Base-by-base conservation (phyloP, 2,888 invertebrate species). In the Limnephilus marmoratus region DNA sequence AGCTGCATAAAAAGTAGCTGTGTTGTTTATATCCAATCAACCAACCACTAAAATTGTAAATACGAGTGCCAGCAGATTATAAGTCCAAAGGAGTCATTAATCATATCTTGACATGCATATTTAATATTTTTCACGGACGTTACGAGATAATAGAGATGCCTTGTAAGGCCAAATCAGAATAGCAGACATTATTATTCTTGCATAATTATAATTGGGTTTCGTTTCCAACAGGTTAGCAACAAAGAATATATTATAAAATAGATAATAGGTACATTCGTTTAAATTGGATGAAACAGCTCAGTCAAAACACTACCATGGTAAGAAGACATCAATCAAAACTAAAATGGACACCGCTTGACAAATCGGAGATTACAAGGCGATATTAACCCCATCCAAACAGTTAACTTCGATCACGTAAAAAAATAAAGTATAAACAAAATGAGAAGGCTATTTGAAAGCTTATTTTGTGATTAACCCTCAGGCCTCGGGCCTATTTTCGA, bases 91-190 rank as follows among this genome's bases (percentile, higher is more conserved):
- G n/a, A n/a, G n/a, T 85, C 85, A 85, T 85, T 45, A 85, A 85
- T 85, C 85, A 85, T n/a, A 41, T 45, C n/a, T 85, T n/a, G 85
- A 85, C 85, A n/a, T 85, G 85, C 45, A 85, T 85, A 85, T 85
- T 85, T 85, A 18, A 34, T 31, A 82, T 34, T 31, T 82, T 83
- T 37, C 41, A 85, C 11, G 85, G 41, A 41, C 41, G 41, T 45
- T 85, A 7, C 24, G 12, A 85, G 41, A 85, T 85, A 85, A 85
- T 85, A 41, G 41, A 85, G 41, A 85, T 12, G 85, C 85, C 85
- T 37, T 85, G 41, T 41, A 85, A 29, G 85, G 85, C 24, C 11
- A 41, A 41, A 31, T n/a, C n/a, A 41, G n/a, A 85, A 41, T 85
- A 45, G n/a, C 41, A 18, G 41, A 85, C 12, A 3, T 49, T 49